Conservation (phyloP, 2,888 invertebrate species). For the Caenorhabditis sp. region DNA sequence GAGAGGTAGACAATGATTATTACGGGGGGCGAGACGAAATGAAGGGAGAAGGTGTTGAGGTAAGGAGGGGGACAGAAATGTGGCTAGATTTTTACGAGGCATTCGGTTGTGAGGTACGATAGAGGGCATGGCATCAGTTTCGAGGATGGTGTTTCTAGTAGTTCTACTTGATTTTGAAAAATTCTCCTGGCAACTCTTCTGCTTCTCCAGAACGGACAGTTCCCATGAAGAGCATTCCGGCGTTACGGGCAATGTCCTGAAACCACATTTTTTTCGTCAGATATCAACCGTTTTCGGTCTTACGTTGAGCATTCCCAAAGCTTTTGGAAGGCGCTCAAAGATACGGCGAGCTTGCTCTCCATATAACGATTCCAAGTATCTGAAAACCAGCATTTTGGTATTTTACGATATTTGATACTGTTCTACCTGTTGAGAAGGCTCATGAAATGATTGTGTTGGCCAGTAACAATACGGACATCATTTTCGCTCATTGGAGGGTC, state of each 20-base stretch:
- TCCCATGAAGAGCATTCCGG: slow-evolving; percentile 78
- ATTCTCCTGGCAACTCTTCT: slow-evolving; percentile 77
- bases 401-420: not conserved
- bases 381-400: too few species aligned
- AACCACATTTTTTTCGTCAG: not conserved
- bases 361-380: slow-evolving; percentile 80
- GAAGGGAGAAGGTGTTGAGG: slow-evolving; percentile 4
- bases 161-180: slow-evolving; percentile 74
- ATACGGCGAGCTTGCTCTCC: slow-evolving; percentile 73
- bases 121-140: slow-evolving; percentile 42
- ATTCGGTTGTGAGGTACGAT: slow-evolving; percentile 43
- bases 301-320: slow-evolving; percentile 72
- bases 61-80: slow-evolving; percentile 36
- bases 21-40: slow-evolving; percentile 2
- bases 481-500: slow-evolving; percentile 65
- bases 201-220: slow-evolving; percentile 73
- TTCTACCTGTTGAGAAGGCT: slow-evolving; percentile 59
- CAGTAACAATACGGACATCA: slow-evolving; percentile 62
- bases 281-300: too few species aligned
- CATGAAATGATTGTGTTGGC: slow-evolving; percentile 63
- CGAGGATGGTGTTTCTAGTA: slow-evolving; percentile 23
- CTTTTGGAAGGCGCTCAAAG: slow-evolving; percentile 71
- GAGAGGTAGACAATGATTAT: slow-evolving; percentile 25
- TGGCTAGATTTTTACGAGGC: slow-evolving; percentile 47
- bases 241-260: slow-evolving; percentile 70